Base-by-base conservation (phyloP, 1,140 invertebrate species). In the Yoshiicerus persimilis region DNA sequence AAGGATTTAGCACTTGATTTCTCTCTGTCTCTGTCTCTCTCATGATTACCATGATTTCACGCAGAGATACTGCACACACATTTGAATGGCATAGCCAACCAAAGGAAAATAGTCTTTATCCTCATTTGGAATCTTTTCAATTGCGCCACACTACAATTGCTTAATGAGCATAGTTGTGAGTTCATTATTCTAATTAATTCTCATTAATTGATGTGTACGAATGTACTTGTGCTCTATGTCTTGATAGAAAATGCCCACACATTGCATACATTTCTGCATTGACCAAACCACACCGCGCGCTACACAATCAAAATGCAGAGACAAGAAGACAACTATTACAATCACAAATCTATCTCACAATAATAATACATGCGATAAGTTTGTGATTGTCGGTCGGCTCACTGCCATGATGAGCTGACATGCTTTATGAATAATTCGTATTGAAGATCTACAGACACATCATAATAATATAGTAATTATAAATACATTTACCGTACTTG, bases 111-210 rank as follows among this genome's bases (percentile, higher is more conserved):
- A 4, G 23, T 86, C 85, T 88, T 88, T 88, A 86, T 86, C 39
- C 87, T 88, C 87, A 88, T 88, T 86, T 77, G 39, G 41, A 75
- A 62, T 86, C 84, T 64, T 84, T 88, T 88, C 87, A 86, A 86
- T 86, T 88, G 64, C 84, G 23, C 30, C 38, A 27, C 34, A 83
- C 25, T 80, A 88, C 87, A 75, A 84, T 86, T 86, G 87, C 84
- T 83, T 88, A 88, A 88, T 88, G 87, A 88, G 77, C 84, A 77
- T 56, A 70, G 47, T 88, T 80, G 83, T 86, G 84, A 56, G 84
- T 88, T 88, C 87, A 88, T 88, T 88, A 88, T 86, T 88, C 38
- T 88, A 88, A 88, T 88, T 88, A 88, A 88, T 88, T 88, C 84
- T 83, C 62, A 66, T 84, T 88, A 88, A 88, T 88, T 88, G 87